A percentile compares a stretch with the other conserved stretches of the same genome.
Conservation (phyloP, 1,140 invertebrate species). For the Trichoplusia ni region DNA sequence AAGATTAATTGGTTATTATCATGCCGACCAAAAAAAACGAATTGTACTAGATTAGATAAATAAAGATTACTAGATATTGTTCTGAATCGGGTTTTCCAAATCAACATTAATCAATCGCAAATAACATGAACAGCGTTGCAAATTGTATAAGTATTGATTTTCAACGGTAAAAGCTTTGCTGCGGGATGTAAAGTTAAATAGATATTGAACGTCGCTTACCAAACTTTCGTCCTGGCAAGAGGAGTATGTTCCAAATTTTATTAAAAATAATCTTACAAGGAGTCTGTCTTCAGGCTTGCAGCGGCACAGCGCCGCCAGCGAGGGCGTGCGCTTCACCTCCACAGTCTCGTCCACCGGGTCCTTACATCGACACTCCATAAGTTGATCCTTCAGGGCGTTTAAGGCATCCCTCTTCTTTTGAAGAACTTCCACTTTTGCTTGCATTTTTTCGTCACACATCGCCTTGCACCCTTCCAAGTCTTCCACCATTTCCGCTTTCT, state of each 20-base stretch:
- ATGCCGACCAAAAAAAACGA: no score
- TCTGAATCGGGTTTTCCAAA: no score
- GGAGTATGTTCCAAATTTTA: not conserved
- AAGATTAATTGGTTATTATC: no score
- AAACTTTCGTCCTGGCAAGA: no score
- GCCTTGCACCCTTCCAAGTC: constrained; percentile 62
- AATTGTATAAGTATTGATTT: not conserved
- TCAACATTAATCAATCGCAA: no score
- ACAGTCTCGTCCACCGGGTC: constrained; percentile 55
- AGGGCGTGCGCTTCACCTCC: constrained; percentile 66
- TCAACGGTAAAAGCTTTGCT: not conserved
- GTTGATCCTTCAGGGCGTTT: constrained; percentile 47
- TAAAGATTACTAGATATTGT: no score
- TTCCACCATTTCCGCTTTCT: constrained; percentile 56
- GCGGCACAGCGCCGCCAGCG: constrained; percentile 61
- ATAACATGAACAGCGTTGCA: no score
- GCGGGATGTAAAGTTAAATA: not conserved
- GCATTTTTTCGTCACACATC: constrained; percentile 57
- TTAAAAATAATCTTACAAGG: constrained; percentile 40
- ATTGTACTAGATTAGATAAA: no score
- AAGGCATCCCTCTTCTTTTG: constrained; percentile 56
- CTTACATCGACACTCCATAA: constrained; percentile 67
- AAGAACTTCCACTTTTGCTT: constrained; percentile 49
- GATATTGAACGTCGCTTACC: no score
- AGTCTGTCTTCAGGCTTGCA: constrained; percentile 61